A percentile compares a stretch with the other conserved stretches of the same genome.
These are phyloP conservation scores for Pecten maximus DNA, from an alignment of 2,888 invertebrate species.

Conservation along the genomic window DNA sequence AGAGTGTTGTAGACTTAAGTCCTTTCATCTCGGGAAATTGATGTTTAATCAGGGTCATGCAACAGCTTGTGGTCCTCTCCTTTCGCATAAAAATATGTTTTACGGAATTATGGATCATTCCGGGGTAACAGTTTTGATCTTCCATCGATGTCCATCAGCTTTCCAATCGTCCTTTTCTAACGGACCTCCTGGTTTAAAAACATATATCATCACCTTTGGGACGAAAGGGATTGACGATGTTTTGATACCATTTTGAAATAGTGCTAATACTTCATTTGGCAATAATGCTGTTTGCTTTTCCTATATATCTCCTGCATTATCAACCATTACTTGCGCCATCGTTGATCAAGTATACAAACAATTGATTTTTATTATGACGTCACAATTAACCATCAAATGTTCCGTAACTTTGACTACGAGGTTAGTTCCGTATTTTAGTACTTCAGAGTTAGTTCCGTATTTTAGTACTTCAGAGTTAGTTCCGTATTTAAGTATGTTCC, in stretches of 20 bases:
- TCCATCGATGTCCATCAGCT: neutral
- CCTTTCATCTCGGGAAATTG: conserved; percentile 40
- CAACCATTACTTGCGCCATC: neutral
- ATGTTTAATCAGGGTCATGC: conserved; percentile 17
- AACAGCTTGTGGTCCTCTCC: neutral
- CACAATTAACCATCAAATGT: neutral
- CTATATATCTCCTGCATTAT: too few relatives aligned
- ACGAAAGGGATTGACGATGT: neutral
- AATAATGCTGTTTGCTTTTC: neutral
- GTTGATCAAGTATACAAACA: neutral
- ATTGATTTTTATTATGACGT: neutral
- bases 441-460: neutral
- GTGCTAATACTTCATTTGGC: neutral
- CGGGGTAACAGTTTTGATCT: neutral
- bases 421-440: neutral
- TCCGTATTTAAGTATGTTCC: too few relatives aligned
- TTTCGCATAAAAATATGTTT: neutral
- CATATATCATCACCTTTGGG: neutral
- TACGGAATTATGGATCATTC: neutral
- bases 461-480: neutral
- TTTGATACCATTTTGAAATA: neutral
- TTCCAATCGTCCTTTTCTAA: neutral
- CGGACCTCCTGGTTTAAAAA: neutral
- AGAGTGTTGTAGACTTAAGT: too few relatives aligned
- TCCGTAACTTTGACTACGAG: neutral